A percentile compares a stretch with the other conserved stretches of the same genome.
Conservation (phyloP, 2,113 vertebrate species). For the Channa maculata region DNA sequence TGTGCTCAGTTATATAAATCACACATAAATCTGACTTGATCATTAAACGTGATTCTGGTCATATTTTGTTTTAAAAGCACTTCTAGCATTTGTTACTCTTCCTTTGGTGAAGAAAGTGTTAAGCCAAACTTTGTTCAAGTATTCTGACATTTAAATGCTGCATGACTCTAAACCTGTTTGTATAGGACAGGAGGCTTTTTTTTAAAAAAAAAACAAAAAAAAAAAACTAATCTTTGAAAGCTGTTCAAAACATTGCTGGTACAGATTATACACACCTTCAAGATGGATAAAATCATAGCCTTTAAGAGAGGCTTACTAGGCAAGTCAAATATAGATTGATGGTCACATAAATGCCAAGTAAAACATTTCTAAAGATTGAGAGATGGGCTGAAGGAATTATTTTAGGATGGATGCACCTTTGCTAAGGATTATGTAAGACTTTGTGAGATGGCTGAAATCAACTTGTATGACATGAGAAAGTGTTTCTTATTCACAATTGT, state of each 20-base stretch:
- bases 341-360: not conserved
- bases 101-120: not conserved
- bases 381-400: not conserved
- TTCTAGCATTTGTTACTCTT: not conserved
- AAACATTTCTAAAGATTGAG: not conserved
- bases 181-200: not conserved
- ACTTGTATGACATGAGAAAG: not conserved
- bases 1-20: not conserved
- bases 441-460: not conserved
- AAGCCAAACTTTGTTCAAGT: not conserved
- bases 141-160: not conserved
- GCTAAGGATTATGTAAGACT: not conserved
- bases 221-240: not conserved
- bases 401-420: not conserved
- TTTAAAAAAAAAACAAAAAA: too few relatives aligned
- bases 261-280: too few relatives aligned
- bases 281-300: not conserved
- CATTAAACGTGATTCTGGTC: not conserved
- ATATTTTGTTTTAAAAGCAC: not conserved
- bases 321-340: not conserved
- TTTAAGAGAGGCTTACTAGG: not conserved
- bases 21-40: not conserved
- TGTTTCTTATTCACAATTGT: not conserved
- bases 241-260: too few relatives aligned
- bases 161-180: not conserved